These are phyloP conservation scores for Ceriagrion tenellum DNA, from an alignment of 2,888 invertebrate species.

Conservation along the genomic window DNA sequence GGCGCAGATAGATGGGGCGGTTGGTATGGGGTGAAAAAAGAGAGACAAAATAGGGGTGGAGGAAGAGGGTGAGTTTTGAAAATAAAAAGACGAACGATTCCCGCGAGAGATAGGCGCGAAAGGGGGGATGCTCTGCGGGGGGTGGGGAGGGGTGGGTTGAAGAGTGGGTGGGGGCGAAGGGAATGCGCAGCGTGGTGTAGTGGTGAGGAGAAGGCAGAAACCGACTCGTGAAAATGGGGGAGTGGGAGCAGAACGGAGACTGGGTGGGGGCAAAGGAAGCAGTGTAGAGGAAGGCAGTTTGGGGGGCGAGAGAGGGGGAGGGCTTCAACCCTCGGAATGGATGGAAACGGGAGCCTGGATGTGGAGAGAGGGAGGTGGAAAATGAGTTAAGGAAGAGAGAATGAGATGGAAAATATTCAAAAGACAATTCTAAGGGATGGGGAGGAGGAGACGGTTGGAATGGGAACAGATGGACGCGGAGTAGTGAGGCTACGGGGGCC, in stretches of 20 bases:
- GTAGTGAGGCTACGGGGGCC: background rate
- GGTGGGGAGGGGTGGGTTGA: background rate
- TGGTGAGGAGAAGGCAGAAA: background rate
- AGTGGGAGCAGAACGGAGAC: too few species aligned
- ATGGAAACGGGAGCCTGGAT: background rate
- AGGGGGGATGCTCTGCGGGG: background rate
- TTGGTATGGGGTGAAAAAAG: background rate
- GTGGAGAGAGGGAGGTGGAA: slow-evolving; percentile 41
- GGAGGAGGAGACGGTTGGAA: background rate
- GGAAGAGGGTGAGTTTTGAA: background rate
- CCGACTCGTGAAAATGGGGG: background rate
- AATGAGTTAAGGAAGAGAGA: slow-evolving; percentile 73
- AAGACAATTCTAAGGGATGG: slow-evolving; percentile 64
- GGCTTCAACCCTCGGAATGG: background rate
- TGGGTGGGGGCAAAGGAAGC: background rate
- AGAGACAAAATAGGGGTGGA: background rate
- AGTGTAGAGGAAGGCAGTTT: background rate
- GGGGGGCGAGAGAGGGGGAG: background rate
- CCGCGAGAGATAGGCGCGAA: slow-evolving; percentile 33
- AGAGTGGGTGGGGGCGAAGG: background rate
- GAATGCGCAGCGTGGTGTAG: background rate
- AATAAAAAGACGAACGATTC: slow-evolving; percentile 46
- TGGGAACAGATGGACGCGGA: background rate
- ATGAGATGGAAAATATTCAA: slow-evolving; percentile 72
- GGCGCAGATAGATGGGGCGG: too few species aligned